Conservation (phyloP, 37 sponge, comb jelly and placozoan species). For the Crambe crambe region DNA sequence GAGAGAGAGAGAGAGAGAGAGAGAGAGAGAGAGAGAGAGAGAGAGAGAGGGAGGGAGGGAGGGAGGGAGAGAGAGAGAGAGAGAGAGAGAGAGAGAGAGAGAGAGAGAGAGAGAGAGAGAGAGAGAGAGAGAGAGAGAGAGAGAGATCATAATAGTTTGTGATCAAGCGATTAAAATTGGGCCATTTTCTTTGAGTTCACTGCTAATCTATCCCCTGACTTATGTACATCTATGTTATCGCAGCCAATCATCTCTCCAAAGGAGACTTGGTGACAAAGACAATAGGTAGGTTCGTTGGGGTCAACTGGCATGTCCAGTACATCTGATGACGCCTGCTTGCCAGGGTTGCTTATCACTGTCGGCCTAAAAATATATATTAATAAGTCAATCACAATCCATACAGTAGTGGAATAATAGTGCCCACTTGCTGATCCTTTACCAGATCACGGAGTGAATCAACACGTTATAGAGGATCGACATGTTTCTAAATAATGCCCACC, state of each 20-base stretch:
- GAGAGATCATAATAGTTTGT: too few species aligned
- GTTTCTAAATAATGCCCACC: too few species aligned
- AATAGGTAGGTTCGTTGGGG: conserved; percentile 96
- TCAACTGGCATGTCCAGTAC: conserved; percentile 98
- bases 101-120: neutral
- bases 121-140: too few species aligned
- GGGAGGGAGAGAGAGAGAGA: neutral
- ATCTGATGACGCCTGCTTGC: conserved; percentile 32
- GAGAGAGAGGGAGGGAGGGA: neutral
- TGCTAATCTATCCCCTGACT: too few species aligned
- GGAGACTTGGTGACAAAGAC: conserved; percentile 95
- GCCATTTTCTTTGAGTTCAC: neutral
- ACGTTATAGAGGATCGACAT: too few species aligned
- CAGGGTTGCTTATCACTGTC: too few species aligned
- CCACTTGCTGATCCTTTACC: conserved; percentile 9
- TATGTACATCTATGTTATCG: conserved; percentile 88
- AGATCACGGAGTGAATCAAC: too few species aligned
- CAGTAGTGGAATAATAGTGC: neutral
- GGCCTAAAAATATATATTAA: too few species aligned
- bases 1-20: neutral
- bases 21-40: neutral
- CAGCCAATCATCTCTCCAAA: conserved; percentile 93
- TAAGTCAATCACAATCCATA: too few species aligned
- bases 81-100: neutral
- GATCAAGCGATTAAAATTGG: too few species aligned